A percentile compares a stretch with the other conserved stretches of the same genome.
Conservation (phyloP, 2,113 vertebrate genomes). For the Pimephales promelas region DNA sequence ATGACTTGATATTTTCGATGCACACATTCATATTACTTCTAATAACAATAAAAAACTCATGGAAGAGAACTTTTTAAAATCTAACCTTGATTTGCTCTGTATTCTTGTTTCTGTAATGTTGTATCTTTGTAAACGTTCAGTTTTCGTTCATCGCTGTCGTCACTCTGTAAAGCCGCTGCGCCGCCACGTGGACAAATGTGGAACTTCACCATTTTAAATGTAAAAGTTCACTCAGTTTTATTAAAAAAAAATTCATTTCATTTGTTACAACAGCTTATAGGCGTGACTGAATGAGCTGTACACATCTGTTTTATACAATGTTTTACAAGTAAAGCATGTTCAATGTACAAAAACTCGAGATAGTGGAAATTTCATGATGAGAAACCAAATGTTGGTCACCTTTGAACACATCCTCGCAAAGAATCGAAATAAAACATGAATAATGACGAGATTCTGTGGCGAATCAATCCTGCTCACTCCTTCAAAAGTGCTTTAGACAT, state of each 20-base stretch:
- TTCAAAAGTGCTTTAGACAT: conserved; percentile 41
- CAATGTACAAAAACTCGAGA: conserved; percentile 79
- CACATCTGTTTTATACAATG: conserved; percentile 84
- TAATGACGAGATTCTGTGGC: background rate
- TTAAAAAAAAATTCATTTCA: conserved; percentile 93
- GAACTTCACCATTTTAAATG: background rate
- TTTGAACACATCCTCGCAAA: conserved; percentile 87
- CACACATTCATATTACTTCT: too few species aligned
- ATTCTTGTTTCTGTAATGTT: too few species aligned
- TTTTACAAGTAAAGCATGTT: conserved; percentile 83
- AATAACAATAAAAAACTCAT: too few species aligned
- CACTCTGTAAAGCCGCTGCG: too few species aligned
- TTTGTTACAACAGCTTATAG: conserved; percentile 93
- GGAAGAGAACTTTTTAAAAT: too few species aligned
- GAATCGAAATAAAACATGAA: conserved; percentile 65
- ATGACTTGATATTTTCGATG: too few species aligned
- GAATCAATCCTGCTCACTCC: conserved; percentile 40
- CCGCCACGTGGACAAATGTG: background rate
- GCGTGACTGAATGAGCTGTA: conserved; percentile 86
- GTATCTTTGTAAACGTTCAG: too few species aligned
- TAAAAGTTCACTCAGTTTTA: conserved; percentile 78
- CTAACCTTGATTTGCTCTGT: too few species aligned
- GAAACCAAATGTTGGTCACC: conserved; percentile 91
- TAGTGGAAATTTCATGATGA: conserved; percentile 74
- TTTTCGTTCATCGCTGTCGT: too few species aligned